Conservation (phyloP, 2,113 vertebrate species). For the Pao palembangensis region DNA sequence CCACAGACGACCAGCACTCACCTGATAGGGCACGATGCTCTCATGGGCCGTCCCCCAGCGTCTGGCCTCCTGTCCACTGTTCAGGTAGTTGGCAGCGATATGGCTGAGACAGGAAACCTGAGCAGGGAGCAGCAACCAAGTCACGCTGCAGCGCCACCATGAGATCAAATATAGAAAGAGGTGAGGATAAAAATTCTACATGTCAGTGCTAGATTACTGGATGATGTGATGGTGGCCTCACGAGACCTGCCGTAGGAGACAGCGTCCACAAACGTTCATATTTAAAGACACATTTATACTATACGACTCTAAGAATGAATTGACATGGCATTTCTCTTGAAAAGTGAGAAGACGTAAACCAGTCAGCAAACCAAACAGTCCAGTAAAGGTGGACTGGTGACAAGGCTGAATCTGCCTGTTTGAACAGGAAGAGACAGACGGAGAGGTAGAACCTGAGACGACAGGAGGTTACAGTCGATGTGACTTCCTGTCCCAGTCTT, state of each 20-base stretch:
- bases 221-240: too few relatives aligned
- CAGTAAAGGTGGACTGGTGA: background rate
- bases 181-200: too few relatives aligned
- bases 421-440: too few relatives aligned
- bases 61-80: constrained; percentile 52
- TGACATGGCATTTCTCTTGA: too few relatives aligned
- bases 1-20: constrained; percentile 13
- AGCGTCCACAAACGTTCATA: too few relatives aligned
- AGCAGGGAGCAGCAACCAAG: constrained; percentile 1
- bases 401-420: background rate
- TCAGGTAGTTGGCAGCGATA: constrained; percentile 66
- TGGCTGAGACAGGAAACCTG: constrained; percentile 77
- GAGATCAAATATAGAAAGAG: too few relatives aligned
- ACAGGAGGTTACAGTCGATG: constrained; percentile 93
- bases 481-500: constrained; percentile 83
- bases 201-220: too few relatives aligned
- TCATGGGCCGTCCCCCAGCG: constrained; percentile 69
- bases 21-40: constrained; percentile 72
- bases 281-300: too few relatives aligned
- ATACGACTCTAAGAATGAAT: too few relatives aligned
- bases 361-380: too few relatives aligned
- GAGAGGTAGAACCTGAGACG: constrained; percentile 82
- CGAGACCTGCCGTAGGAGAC: too few relatives aligned
- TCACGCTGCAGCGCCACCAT: background rate
- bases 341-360: too few relatives aligned